Evolutionary conservation across 2,113 vertebrate species (phyloP), one percentile per base, ranked within the genome.

Genomic region (Tupaia chinensis): DNA sequence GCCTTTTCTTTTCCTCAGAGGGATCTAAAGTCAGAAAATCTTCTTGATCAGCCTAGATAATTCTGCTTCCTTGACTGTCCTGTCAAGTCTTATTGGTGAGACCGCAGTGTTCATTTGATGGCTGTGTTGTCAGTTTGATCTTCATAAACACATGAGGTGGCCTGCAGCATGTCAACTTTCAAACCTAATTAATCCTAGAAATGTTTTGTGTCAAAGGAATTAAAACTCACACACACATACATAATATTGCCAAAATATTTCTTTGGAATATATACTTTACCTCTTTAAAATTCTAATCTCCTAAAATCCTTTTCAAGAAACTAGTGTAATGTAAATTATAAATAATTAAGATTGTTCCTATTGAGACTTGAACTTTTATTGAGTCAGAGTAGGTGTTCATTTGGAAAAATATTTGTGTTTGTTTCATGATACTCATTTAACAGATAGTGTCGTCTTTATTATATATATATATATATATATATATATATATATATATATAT

Each of bases 81-180:
- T 63, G 73, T 89, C 92, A 58, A 20, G 69, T 58, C 89, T 86
- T 14, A 23, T n/a, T n/a, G 89, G 74, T 20, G 2, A 81, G 82
- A 61, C 22, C 0, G 0, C 73, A 11, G 27, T 0, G 0, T 1
- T 19, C 44, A 0, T 15, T 44, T 56, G 1, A n/a, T 32, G 60
- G 54, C 84, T 76, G 2, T 0, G 20, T 12, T n/a, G 72, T 58
- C 1, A 10, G 23, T 54, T 14, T 60, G 27, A 34, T 79, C 27
- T n/a, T 1, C 8, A 2, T 5, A 17, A 78, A 58, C 3, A 8
- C 0, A 0, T 15, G 1, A 54, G 3, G 16, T 68, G 16, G 66
- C 84, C 61, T 25, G 3, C 34, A 25, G 63, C 3, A 7, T 0
- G 23, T 12, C 84, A 17, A 13, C 68, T 54, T 53, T 54, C 73